phyloP scores from a whole-genome alignment of 1,140 invertebrate species.

The Nixonia krombeini region DNA sequence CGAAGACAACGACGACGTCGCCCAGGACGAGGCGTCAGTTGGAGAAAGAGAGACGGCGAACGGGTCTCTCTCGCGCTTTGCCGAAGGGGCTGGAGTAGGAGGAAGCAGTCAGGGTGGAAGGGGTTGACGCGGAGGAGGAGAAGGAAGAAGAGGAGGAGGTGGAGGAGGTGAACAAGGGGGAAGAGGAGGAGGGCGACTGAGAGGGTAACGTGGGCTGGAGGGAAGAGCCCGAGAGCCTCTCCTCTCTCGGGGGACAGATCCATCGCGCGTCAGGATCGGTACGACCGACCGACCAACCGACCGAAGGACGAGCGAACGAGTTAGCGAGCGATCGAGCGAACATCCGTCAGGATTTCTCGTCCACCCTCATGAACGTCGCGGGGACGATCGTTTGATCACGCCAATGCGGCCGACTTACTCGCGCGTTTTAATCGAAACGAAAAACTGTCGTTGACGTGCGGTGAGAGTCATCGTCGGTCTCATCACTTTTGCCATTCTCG shows the following conservation, averaged over 20 bases:
- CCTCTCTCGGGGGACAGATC: constrained; percentile 62
- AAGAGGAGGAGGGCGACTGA: too few relatives aligned
- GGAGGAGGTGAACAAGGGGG: constrained; percentile 31
- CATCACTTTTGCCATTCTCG: too few relatives aligned
- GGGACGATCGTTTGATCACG: too few relatives aligned
- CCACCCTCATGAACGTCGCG: too few relatives aligned
- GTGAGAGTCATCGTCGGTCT: too few relatives aligned
- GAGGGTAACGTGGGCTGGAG: constrained; percentile 8
- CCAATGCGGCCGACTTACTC: too few relatives aligned
- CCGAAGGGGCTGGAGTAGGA: constrained; percentile 35
- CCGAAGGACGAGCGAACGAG: constrained; percentile 8
- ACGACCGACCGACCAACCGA: constrained; percentile 50
- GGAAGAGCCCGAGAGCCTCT: constrained; percentile 28
- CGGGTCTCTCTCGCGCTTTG: constrained; percentile 27
- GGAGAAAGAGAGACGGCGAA: constrained; percentile 35
- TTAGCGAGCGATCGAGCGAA: neutral
- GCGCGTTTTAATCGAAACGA: too few relatives aligned
- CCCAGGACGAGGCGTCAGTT: neutral
- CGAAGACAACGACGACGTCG: constrained; percentile 11
- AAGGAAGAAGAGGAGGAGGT: constrained; percentile 13
- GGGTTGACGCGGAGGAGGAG: constrained; percentile 29
- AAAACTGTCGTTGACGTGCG: too few relatives aligned
- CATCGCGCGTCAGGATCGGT: constrained; percentile 56
- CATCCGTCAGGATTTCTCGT: too few relatives aligned
- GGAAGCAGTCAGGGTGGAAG: constrained; percentile 31